A percentile compares a stretch with the other conserved stretches of the same genome.
Conservation (phyloP, 2,888 invertebrate species). For the Chirona hameri region DNA sequence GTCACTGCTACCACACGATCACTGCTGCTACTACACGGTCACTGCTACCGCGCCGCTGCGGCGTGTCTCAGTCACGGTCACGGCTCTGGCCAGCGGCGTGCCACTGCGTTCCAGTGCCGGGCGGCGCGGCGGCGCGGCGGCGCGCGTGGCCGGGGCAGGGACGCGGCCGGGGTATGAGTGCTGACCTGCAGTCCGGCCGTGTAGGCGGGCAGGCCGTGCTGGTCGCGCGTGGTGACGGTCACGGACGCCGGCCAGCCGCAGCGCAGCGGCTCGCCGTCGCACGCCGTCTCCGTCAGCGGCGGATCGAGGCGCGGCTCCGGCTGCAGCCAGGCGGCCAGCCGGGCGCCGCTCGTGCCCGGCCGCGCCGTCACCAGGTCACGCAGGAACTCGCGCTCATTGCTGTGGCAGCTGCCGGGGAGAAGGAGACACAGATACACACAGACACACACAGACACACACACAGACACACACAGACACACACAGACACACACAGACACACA, state of each 20-base stretch:
- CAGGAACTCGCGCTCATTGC: constrained; percentile 87
- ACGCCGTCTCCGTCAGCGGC: constrained; percentile 74
- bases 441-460: no score
- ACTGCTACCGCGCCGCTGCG: no score
- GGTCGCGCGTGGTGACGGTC: constrained; percentile 78
- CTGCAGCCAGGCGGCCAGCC: constrained; percentile 91
- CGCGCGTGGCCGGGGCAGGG: no score
- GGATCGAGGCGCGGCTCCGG: constrained; percentile 90
- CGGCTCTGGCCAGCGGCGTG: no score
- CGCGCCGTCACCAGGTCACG: constrained; percentile 86
- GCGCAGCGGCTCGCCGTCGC: constrained; percentile 59
- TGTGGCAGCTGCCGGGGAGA: constrained; percentile 55
- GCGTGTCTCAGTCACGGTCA: no score
- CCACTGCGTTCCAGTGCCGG: no score
- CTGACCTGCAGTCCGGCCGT: constrained; percentile 78
- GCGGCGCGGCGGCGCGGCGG: no score
- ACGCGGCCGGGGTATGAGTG: not conserved
- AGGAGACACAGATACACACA: no score
- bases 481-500: no score
- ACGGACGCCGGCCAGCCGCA: constrained; percentile 82
- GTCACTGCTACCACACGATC: no score
- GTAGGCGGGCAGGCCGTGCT: constrained; percentile 82
- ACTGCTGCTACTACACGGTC: no score
- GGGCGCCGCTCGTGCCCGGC: constrained; percentile 80
- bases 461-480: no score